Evolutionary conservation across 2,888 invertebrate genomes (phyloP).

Genomic region (Girardia tigrina): DNA sequence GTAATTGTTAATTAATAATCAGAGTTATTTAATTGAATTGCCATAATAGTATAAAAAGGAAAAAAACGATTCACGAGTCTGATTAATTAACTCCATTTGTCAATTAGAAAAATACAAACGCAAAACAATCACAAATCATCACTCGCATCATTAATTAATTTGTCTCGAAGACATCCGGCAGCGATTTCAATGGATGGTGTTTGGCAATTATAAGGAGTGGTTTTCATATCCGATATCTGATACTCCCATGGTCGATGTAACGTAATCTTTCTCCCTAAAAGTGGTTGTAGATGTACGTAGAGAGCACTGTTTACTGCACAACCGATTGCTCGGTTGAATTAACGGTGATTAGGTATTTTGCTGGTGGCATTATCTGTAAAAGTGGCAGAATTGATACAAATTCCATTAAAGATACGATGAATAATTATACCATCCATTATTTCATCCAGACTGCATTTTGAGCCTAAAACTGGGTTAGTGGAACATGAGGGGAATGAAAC

Average conservation of each 20-base stretch:
- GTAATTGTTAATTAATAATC: not conserved
- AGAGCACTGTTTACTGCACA: not conserved
- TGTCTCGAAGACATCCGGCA: slow-evolving; percentile 20
- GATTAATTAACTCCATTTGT: slow-evolving; percentile 20
- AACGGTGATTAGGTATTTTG: not conserved
- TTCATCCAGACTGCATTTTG: slow-evolving; percentile 15
- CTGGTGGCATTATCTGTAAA: slow-evolving; percentile 14
- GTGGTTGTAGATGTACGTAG: not conserved
- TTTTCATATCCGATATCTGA: slow-evolving; percentile 14
- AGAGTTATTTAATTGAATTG: not conserved
- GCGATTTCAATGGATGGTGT: slow-evolving; percentile 15
- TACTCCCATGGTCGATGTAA: slow-evolving; percentile 23
- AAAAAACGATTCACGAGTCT: not conserved
- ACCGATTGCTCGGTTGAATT: slow-evolving; percentile 17
- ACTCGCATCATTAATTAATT: slow-evolving; percentile 10
- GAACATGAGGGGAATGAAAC: not conserved
- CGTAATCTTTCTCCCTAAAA: slow-evolving; percentile 1
- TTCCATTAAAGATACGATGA: slow-evolving; percentile 12
- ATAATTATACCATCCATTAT: slow-evolving; percentile 23
- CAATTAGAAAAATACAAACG: not conserved
- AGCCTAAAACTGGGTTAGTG: slow-evolving; percentile 19
- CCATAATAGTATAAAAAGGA: not conserved
- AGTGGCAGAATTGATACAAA: slow-evolving; percentile 19
- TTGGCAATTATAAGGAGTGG: slow-evolving; percentile 3
- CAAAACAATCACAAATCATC: not conserved